These are phyloP conservation scores for Pelochelys cantorii DNA, from an alignment of 2,797 vertebrate species.

Conservation along the genomic window DNA sequence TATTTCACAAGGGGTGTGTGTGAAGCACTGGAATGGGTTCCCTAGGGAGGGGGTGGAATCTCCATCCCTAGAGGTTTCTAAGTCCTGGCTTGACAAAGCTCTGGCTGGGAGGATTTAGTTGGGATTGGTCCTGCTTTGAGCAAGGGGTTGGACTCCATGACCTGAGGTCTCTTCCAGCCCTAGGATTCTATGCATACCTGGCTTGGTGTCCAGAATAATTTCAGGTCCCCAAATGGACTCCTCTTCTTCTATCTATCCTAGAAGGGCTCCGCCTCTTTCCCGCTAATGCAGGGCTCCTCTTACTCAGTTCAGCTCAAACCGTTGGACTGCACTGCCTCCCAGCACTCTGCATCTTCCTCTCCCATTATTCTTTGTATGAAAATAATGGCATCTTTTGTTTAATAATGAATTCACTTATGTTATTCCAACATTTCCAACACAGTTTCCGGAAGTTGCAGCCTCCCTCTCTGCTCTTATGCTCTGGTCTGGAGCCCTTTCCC, in stretches of 20 bases:
- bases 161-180: too few relatives aligned
- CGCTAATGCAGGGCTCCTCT: background rate
- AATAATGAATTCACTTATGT: background rate
- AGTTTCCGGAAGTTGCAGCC: background rate
- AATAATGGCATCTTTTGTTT: background rate
- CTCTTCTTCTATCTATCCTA: background rate
- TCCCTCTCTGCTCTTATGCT: background rate
- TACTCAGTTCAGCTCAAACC: background rate
- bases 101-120: too few relatives aligned
- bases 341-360: background rate
- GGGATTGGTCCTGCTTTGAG: too few relatives aligned
- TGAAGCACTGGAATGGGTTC: too few relatives aligned
- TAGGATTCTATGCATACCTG: background rate
- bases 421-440: background rate
- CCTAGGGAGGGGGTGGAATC: too few relatives aligned
- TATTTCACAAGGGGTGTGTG: too few relatives aligned
- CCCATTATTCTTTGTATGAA: background rate
- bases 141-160: too few relatives aligned
- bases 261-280: background rate
- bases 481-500: background rate
- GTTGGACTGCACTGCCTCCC: background rate
- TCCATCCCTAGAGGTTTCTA: too few relatives aligned
- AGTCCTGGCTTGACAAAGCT: too few relatives aligned
- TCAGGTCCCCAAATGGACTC: background rate
- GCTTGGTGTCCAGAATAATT: background rate